Base-by-base conservation (phyloP, 2,797 vertebrate genomes). In the Clarias pachynema region DNA sequence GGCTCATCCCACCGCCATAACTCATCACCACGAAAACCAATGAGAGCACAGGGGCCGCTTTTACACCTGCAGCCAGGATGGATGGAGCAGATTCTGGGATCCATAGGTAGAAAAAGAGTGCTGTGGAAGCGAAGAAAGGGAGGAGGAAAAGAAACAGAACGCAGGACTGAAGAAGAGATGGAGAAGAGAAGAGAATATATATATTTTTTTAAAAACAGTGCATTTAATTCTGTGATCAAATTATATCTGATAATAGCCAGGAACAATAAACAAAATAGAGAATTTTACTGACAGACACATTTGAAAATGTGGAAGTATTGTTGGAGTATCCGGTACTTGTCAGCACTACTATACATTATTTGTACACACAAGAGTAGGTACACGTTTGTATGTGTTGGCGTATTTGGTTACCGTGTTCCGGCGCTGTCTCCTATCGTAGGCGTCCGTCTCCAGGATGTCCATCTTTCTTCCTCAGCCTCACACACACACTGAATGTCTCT, bases 401-500 rank as follows among this genome's bases (percentile, higher is more conserved):
- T 69, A 8, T 66, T 56, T 73, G 26, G 81, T 89, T 93, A 96
- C 95, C 94, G 86, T 93, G 57, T 95, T 94, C 89, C 95, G 95
- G 89, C 82, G 93, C 87, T 93, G 91, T 85, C 92, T 91, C 80
- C 91, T 92, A 90, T 96, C 93, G 20, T 91, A 95, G 44, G 93
- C 94, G 2, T 93, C 72, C 4, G 95, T 96, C 66, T 96, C 95
- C 57, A 96, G 92, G 89, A 96, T 96, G 90, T 96, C 95, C 95
- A 96, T 96, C 65, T 91, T 31, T 86, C 44, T 57, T 40, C 53
- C 34, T 40, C 68, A 24, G 57, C 68, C 66, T n/a, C 56, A 70
- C 79, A 31, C 26, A 62, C 56, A 37, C 84, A 79, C 56, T 16
- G 82, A 81, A 53, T 37, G 34, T 44, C 87, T 84, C 75, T 88